phyloP scores from a whole-genome alignment of 2,888 invertebrate species.

The Tetheella fluctuosa region DNA sequence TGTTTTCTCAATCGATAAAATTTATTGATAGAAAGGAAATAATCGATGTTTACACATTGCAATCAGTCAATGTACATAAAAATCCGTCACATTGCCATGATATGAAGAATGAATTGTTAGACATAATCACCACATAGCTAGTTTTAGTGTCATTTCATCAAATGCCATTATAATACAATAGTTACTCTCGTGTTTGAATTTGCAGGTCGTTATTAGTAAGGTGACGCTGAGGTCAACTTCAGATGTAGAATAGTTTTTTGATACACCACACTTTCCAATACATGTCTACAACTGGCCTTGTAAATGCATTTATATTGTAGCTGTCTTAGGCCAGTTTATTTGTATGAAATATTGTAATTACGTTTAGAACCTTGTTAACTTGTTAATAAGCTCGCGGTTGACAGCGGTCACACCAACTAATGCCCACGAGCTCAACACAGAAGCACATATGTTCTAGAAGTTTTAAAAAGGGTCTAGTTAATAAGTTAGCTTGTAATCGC shows the following conservation, averaged over 20 bases:
- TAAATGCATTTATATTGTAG: conserved; percentile 71
- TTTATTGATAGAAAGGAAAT: not conserved
- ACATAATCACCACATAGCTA: conserved; percentile 34
- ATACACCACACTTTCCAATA: conserved; percentile 63
- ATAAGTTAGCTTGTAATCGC: conserved; percentile 71
- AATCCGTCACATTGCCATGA: not conserved
- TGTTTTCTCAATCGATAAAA: not conserved
- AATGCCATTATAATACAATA: conserved; percentile 53
- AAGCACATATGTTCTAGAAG: conserved; percentile 35
- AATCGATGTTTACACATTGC: not conserved
- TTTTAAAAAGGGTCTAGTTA: conserved; percentile 60
- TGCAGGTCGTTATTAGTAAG: conserved; percentile 84
- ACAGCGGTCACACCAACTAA: conserved; percentile 13
- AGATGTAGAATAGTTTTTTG: conserved; percentile 67
- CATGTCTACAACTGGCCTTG: conserved; percentile 60
- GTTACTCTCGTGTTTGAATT: conserved; percentile 81
- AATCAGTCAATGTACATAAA: not conserved
- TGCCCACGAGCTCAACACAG: conserved; percentile 7
- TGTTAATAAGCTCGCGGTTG: conserved; percentile 20
- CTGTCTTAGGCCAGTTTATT: conserved; percentile 54
- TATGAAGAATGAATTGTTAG: conserved; percentile 41
- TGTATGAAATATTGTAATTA: conserved; percentile 33
- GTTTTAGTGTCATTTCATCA: conserved; percentile 22
- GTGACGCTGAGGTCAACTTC: conserved; percentile 71
- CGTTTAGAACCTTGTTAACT: conserved; percentile 35